Evolutionary conservation across 2,888 invertebrate genomes (phyloP), one percentile per base, ranked within the genome.

Genomic region (Mesorhabditis spiculigera): DNA sequence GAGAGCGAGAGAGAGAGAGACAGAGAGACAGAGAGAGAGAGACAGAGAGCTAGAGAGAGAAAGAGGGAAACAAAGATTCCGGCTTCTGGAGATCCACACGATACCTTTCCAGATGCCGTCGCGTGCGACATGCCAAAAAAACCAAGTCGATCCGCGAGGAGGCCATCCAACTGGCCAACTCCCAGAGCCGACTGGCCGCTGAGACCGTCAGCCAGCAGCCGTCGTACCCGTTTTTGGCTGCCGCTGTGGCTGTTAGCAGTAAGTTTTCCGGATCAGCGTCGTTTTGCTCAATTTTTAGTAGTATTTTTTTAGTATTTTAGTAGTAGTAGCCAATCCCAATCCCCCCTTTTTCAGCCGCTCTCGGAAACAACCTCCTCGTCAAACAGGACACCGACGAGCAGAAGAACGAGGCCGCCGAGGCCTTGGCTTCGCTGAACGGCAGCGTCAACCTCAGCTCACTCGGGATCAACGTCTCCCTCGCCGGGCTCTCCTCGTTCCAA

Each of bases 91-190:
- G 28, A 28, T 28, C 28, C 28, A 28, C 28, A n/a, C 8, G 5
- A 6, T 5, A 16, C 43, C 43, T 6, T 66, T 71, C n/a, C 45
- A 66, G 82, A 63, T 85, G 85, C 71, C 82, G 85, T 16, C 78
- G 85, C 43, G 85, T 85, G 44, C 74, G 85, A 41, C 85, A 85
- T 69, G 83, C 85, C 42, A 85, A 82, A 69, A 85, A 85, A 73
- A 78, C 76, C 45, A 80, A 80, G 69, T 69, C 66, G 50, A 73
- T 74, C 71, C 71, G 74, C 65, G 77, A 78, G 61, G 74, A 73
- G 68, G 43, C 13, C 45, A 41, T 68, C 43, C 43, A 42, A 45
- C n/a, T 43, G 16, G 45, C 66, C 45, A 44, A 16, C 50, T 16
- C 28, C 42, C 16, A 66, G 16, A n/a, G 13, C 4, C 16, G 16